A percentile compares a stretch with the other conserved stretches of the same genome.
Evolutionary conservation across 2,113 vertebrate genomes (phyloP).

Genomic region (Herpetotheres cachinnans): DNA sequence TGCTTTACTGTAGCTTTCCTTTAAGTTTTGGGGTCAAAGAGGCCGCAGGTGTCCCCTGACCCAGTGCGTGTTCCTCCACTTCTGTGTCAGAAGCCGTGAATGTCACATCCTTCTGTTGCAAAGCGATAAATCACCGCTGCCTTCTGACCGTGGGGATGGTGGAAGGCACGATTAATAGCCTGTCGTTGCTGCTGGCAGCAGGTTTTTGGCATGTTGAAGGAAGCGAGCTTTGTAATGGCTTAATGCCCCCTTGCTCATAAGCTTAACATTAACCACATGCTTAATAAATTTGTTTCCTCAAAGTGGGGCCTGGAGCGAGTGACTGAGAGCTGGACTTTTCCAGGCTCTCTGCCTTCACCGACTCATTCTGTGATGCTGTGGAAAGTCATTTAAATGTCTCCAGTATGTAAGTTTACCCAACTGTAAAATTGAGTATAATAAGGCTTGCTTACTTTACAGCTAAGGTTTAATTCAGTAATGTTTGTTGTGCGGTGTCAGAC

Average conservation of each 20-base stretch:
- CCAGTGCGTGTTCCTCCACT: not conserved
- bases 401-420: constrained; percentile 15
- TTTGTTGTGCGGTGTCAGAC: constrained; percentile 14
- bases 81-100: not conserved
- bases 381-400: constrained; percentile 1
- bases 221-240: not conserved
- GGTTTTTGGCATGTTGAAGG: not conserved
- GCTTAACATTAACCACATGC: not conserved
- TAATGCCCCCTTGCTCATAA: not conserved
- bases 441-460: constrained; percentile 43
- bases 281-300: not conserved
- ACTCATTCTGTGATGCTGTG: not conserved
- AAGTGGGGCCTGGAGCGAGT: not conserved
- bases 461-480: not conserved
- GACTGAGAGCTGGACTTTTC: not conserved
- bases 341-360: not conserved
- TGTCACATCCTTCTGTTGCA: not conserved
- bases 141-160: not conserved
- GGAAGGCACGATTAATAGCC: not conserved
- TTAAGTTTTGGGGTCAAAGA: not conserved
- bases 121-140: not conserved
- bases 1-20: not conserved
- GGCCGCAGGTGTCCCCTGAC: not conserved
- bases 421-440: constrained; percentile 48
- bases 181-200: not conserved